Conservation (phyloP, 2,113 vertebrate genomes). For the mouse (Mus musculus) region DNA sequence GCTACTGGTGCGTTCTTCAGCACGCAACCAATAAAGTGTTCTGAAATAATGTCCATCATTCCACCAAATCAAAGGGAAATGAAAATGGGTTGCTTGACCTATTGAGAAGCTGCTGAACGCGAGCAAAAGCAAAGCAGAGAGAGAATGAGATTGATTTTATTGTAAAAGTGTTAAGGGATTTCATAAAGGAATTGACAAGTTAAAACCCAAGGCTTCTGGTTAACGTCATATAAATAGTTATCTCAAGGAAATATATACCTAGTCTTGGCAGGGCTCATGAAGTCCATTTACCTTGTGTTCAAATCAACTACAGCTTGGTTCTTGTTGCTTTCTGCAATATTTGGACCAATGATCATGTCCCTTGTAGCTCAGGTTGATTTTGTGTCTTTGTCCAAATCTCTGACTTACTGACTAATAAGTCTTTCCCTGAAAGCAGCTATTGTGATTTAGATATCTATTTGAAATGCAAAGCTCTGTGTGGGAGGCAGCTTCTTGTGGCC, state of each 20-base stretch:
- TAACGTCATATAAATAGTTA: not conserved
- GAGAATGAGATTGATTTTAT: not conserved
- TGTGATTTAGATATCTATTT: constrained; percentile 30
- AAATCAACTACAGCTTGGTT: not conserved
- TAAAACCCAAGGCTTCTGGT: not conserved
- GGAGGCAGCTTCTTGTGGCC: not conserved
- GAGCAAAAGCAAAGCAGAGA: not conserved
- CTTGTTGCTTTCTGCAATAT: not conserved
- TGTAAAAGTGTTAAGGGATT: not conserved
- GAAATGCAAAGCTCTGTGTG: not conserved
- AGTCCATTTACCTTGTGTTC: not conserved
- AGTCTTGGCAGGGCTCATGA: not conserved
- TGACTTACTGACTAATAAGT: not conserved
- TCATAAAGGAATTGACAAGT: not conserved
- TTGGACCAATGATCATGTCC: not conserved
- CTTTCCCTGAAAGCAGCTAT: not conserved
- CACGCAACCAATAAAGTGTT: not conserved
- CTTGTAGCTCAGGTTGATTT: not conserved
- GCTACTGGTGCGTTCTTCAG: not conserved
- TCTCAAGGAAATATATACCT: no score
- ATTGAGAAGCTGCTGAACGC: not conserved
- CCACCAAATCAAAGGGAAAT: not conserved
- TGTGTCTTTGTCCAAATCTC: not conserved
- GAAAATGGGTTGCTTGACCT: constrained; percentile 12
- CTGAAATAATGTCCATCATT: not conserved